Evolutionary conservation across 2,888 invertebrate species (phyloP).

Genomic region (Holacanthella duospinosa): DNA sequence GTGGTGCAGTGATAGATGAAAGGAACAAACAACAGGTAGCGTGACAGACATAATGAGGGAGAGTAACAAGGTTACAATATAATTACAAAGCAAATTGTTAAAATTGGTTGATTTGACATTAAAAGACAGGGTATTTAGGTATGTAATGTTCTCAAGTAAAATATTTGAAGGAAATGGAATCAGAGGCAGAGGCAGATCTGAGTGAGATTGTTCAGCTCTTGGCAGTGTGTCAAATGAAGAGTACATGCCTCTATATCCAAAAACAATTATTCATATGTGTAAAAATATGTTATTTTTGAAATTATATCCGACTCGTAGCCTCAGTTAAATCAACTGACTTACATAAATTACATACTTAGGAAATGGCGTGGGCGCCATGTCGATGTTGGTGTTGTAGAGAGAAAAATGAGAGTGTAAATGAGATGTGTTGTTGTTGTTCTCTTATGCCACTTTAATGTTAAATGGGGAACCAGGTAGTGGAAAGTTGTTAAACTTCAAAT

Average conservation of each 20-base stretch:
- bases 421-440: no score
- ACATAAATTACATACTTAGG: background rate
- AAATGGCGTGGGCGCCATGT: background rate
- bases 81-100: no score
- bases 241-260: background rate
- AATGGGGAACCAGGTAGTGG: slow-evolving; percentile 36
- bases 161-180: background rate
- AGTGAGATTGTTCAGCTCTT: no score
- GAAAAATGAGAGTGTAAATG: slow-evolving; percentile 12
- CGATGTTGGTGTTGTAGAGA: slow-evolving; percentile 13
- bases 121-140: no score
- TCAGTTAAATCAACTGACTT: background rate
- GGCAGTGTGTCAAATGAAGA: background rate
- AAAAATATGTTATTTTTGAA: slow-evolving; percentile 3
- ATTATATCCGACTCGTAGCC: background rate
- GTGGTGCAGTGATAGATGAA: background rate
- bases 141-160: no score
- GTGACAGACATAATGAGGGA: no score
- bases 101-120: no score
- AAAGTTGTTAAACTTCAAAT: slow-evolving; percentile 34
- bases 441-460: slow-evolving; percentile 19
- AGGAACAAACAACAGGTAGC: no score
- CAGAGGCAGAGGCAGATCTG: background rate
- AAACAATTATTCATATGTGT: background rate
- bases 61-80: no score